Conservation (phyloP, 2,113 vertebrate species). For the Semnopithecus entellus region DNA sequence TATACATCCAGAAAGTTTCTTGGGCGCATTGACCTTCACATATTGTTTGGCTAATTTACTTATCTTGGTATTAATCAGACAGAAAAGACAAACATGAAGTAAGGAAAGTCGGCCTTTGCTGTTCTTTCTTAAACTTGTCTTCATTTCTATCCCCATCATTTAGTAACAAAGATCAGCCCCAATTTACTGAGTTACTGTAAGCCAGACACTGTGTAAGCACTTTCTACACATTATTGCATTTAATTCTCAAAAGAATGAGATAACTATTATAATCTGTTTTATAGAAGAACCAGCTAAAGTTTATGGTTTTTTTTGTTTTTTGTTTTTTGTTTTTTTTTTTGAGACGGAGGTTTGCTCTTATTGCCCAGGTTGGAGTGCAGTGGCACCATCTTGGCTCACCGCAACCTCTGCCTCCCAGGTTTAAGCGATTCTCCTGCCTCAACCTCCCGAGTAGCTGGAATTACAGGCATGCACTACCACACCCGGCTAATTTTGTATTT, state of each 20-base stretch:
- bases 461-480: no score
- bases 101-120: not conserved
- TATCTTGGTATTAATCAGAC: not conserved
- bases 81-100: not conserved
- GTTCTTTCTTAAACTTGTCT: not conserved
- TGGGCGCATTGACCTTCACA: not conserved
- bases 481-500: no score
- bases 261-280: not conserved
- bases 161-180: not conserved
- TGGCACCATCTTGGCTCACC: no score
- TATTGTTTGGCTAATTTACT: not conserved
- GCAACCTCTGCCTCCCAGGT: no score
- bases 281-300: not conserved
- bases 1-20: not conserved
- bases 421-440: no score
- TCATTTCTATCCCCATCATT: not conserved
- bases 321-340: rapidly evolving
- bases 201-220: not conserved
- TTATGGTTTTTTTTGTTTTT: rapidly evolving
- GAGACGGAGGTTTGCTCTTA: no score
- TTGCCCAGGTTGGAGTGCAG: no score
- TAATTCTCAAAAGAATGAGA: not conserved
- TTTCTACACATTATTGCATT: not conserved
- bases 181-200: not conserved
- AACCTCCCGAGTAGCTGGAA: no score